Evolutionary conservation across 2,797 vertebrate species (phyloP), one percentile per base, ranked within the genome.

Genomic region (Jordanella pulchra): DNA sequence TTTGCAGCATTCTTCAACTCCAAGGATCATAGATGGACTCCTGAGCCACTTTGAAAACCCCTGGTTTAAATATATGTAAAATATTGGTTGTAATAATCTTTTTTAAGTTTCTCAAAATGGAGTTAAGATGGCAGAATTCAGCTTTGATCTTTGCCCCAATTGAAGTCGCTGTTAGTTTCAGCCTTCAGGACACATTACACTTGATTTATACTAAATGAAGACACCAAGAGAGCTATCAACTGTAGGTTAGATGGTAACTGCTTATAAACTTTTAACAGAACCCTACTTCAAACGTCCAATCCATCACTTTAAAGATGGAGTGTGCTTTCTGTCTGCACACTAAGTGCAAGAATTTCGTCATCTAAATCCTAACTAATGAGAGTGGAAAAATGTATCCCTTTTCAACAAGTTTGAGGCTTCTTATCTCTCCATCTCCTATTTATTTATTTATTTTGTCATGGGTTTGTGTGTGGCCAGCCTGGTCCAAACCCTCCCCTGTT

Each of bases 401-500:
- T 28, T 71, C 54, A 53, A 54, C 74, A 82, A 48, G 71, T 86
- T 71, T 84, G 71, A 42, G 78, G 73, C 85, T 66, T 71, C 71
- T 72, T 4, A 14, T 28, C 23, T 73, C 77, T 73, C 35, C 47
- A 68, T 67, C 47, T 58, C 56, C 14, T 54, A 23, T 39, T 15
- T 51, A 39, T 73, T 55, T 76, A 23, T 47, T 30, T 25, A 42
- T 69, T 61, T 21, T 1, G 21, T 39, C 21, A n/a, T 61, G 58
- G 35, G 58, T 61, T 61, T 61, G 32, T 39, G 58, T 23, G 32
- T 61, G 17, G 18, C 58, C 73, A 84, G 86, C 84, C 88, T 72
- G 75, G 56, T 65, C 42, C 87, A 83, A 90, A 87, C 85, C 77
- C 61, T 75, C 47, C 56, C 15, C 39, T 28, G 21, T n/a, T 69